Evolutionary conservation across 2,888 invertebrate species (phyloP).

Genomic region (Halictus ligatus): DNA sequence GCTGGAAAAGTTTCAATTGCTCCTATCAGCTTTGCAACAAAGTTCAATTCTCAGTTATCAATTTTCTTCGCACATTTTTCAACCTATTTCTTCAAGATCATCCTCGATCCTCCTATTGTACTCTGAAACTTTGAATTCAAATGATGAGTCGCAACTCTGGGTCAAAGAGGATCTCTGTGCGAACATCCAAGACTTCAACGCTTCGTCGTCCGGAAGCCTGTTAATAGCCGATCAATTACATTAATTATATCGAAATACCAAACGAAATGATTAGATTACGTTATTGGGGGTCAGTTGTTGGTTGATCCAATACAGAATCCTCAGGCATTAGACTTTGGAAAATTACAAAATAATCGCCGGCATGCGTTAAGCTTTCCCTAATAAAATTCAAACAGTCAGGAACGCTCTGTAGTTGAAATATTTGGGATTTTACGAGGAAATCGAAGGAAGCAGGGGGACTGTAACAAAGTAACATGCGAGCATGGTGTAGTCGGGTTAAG

Average conservation of each 20-base stretch:
- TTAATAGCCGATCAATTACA: no score
- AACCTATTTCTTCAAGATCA: neutral
- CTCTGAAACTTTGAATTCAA: no score
- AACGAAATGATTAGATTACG: neutral
- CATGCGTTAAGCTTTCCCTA: neutral
- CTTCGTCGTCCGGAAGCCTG: no score
- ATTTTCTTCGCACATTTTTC: neutral
- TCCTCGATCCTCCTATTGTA: neutral
- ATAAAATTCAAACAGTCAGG: neutral
- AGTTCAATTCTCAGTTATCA: neutral
- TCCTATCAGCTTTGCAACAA: neutral
- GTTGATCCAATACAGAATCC: neutral
- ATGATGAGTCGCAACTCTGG: no score
- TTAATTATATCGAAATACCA: no score
- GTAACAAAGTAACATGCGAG: constrained; percentile 8
- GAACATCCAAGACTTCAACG: no score
- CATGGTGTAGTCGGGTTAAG: constrained; percentile 15
- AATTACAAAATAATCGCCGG: neutral
- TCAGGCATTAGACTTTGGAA: neutral
- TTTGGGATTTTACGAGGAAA: neutral
- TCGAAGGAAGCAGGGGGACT: neutral
- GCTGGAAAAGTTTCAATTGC: neutral
- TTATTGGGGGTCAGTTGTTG: no score
- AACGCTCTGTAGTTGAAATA: neutral
- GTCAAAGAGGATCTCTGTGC: no score